phyloP scores from a whole-genome alignment of 2,797 vertebrate genomes.

The Epinephelus coioides region DNA sequence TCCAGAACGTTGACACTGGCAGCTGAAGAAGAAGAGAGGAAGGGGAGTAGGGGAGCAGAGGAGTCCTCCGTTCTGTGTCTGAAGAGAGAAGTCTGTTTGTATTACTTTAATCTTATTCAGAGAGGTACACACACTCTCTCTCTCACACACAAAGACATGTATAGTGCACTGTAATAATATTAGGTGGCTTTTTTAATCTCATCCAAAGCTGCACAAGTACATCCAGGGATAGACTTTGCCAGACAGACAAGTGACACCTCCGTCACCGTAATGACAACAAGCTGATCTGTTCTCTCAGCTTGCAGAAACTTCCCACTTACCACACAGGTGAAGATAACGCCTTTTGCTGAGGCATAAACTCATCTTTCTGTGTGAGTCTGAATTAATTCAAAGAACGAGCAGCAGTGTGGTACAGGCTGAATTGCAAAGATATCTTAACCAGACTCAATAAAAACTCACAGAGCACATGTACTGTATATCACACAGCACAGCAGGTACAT shows the following conservation, averaged over 20 bases:
- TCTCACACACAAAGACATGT: conserved; percentile 28
- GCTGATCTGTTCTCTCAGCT: conserved; percentile 29
- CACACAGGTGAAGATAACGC: conserved; percentile 20
- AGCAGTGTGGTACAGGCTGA: not conserved
- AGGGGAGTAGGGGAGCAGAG: conserved; percentile 55
- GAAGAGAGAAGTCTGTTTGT: conserved; percentile 68
- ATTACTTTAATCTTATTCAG: conserved; percentile 67
- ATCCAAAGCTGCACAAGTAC: conserved; percentile 23
- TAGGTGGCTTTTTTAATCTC: conserved; percentile 33
- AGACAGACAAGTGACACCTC: conserved; percentile 30
- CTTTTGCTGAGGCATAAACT: conserved; percentile 16
- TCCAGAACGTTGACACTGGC: conserved; percentile 85
- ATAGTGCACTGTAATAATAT: conserved; percentile 38
- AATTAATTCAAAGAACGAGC: conserved; percentile 28
- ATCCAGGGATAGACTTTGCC: conserved; percentile 22
- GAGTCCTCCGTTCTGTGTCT: conserved; percentile 62
- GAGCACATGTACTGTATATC: conserved; percentile 1
- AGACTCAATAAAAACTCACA: conserved; percentile 2
- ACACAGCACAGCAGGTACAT: conserved; percentile 1
- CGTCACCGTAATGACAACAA: conserved; percentile 13
- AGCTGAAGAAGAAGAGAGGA: conserved; percentile 75
- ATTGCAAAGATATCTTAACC: conserved; percentile 14
- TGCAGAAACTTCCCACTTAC: conserved; percentile 4
- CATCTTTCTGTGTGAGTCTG: conserved; percentile 15
- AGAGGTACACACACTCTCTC: conserved; percentile 14